Conservation (phyloP, 2,797 vertebrate genomes). For the Nasua narica region DNA sequence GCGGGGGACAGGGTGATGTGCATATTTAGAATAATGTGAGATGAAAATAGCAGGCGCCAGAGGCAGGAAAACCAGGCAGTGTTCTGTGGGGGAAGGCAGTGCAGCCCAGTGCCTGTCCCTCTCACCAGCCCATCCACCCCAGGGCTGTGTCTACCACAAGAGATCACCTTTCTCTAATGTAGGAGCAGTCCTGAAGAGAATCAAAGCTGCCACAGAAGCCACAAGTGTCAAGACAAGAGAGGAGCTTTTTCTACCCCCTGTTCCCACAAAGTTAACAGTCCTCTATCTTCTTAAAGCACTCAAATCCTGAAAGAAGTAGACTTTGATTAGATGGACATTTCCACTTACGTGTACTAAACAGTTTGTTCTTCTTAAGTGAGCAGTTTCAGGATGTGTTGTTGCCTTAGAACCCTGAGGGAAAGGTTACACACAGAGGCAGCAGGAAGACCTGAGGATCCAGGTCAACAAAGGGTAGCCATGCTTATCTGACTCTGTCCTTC, state of each 20-base stretch:
- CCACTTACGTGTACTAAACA: neutral
- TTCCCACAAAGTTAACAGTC: neutral
- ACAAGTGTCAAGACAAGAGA: neutral
- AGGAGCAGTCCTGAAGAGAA: neutral
- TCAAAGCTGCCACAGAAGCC: neutral
- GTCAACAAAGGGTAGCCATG: neutral
- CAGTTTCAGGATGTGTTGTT: neutral
- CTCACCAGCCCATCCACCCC: neutral
- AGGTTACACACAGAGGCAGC: neutral
- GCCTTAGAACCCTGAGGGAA: neutral
- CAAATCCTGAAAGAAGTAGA: neutral
- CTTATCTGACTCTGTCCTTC: neutral
- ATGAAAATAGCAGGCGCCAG: conserved; percentile 48
- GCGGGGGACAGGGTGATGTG: neutral
- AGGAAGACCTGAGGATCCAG: neutral
- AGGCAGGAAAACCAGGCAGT: conserved; percentile 43
- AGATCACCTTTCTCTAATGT: neutral
- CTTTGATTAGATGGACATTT: neutral
- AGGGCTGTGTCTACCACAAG: neutral
- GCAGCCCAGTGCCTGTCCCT: neutral
- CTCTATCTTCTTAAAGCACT: neutral
- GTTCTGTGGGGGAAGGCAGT: conserved; percentile 1
- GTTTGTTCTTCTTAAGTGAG: neutral
- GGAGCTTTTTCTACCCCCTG: neutral
- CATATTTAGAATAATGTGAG: conserved; percentile 56